These are phyloP conservation scores for Cheilinus undulatus DNA, from an alignment of 2,113 vertebrate species.

Conservation along the genomic window DNA sequence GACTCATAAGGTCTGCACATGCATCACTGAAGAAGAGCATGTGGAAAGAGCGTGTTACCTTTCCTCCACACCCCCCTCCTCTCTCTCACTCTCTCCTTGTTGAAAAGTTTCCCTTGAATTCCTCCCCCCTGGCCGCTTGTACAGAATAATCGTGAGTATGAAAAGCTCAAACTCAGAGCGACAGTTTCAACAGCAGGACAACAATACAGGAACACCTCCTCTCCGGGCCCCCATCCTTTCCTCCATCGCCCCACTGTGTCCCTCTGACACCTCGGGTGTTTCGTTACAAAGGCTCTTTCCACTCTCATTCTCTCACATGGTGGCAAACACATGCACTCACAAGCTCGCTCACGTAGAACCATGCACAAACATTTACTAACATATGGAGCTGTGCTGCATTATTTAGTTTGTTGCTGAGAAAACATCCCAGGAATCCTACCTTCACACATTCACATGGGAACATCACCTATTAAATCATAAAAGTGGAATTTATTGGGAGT, in stretches of 20 bases:
- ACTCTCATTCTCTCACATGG: slow-evolving; percentile 10
- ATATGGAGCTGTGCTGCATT: slow-evolving; percentile 32
- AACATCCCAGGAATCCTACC: slow-evolving; percentile 19
- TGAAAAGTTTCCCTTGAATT: slow-evolving; percentile 52
- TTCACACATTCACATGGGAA: slow-evolving; percentile 33
- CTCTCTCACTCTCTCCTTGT: slow-evolving; percentile 2
- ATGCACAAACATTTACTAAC: slow-evolving; percentile 41
- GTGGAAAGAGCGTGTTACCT: slow-evolving; percentile 45
- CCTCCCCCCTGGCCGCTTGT: slow-evolving; percentile 46
- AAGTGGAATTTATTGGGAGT: slow-evolving; percentile 10
- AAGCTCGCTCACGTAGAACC: slow-evolving; percentile 5
- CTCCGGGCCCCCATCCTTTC: slow-evolving; percentile 55
- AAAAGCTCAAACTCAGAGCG: slow-evolving; percentile 64
- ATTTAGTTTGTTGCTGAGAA: slow-evolving; percentile 41
- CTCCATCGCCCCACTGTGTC: slow-evolving; percentile 58
- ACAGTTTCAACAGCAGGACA: slow-evolving; percentile 76
- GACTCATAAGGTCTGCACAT: slow-evolving; percentile 50
- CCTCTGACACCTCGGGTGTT: slow-evolving; percentile 72
- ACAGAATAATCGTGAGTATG: slow-evolving; percentile 55
- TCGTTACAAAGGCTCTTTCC: slow-evolving; percentile 66
- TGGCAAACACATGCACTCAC: not conserved
- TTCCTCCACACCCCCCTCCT: slow-evolving; percentile 6
- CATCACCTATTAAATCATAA: slow-evolving; percentile 4
- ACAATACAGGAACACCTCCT: slow-evolving; percentile 74
- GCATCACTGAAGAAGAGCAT: slow-evolving; percentile 43